Evolutionary conservation across 2,797 vertebrate species (phyloP), one percentile per base, ranked within the genome.

Genomic region (Enteromius argenteus): DNA sequence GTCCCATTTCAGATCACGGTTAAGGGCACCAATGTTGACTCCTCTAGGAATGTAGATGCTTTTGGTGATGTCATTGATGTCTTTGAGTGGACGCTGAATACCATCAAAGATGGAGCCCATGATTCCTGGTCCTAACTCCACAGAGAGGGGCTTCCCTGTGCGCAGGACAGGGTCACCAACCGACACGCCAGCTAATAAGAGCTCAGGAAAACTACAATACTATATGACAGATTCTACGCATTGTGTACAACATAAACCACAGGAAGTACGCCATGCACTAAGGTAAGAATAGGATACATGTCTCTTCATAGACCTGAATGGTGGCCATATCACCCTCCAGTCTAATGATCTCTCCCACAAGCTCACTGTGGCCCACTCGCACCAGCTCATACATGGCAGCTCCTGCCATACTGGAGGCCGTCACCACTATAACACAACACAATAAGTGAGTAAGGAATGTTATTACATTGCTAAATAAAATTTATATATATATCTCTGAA

Each of bases 91-190:
- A 86, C 98, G 97, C 91, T 99, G 98, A 91, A 99, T 99, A 88
- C 98, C 98, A 77, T 99, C 98, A 95, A 99, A 99, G 92, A 99
- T 99, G 88, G 98, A 97, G 88, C 97, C 97, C 98, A 99, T 99
- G 90, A 98, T 97, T 81, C 98, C 98, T 4, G 98, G 98, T 5
- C 98, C 98, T 51, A 99, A 91, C 88, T 99, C 98, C 23, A 99
- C 98, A 0, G 98, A 99, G 0, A 99, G 95, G 0, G 98, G 98
- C 89, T 99, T 99, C 73, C 98, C 98, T 10, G 98, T 99, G 14
- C 98, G 96, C 11, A 99, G 96, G 30, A 99, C 98, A 35, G 98
- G 98, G 90, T 99, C 98, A 80, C 98, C 98, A 15, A 99, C 98
- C 23, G 96, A 99, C 79, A 99, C 98, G 46, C 98, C 98, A 88